These are phyloP conservation scores for Calephelis perditalis DNA, from an alignment of 2,888 invertebrate genomes.

Conservation along the genomic window DNA sequence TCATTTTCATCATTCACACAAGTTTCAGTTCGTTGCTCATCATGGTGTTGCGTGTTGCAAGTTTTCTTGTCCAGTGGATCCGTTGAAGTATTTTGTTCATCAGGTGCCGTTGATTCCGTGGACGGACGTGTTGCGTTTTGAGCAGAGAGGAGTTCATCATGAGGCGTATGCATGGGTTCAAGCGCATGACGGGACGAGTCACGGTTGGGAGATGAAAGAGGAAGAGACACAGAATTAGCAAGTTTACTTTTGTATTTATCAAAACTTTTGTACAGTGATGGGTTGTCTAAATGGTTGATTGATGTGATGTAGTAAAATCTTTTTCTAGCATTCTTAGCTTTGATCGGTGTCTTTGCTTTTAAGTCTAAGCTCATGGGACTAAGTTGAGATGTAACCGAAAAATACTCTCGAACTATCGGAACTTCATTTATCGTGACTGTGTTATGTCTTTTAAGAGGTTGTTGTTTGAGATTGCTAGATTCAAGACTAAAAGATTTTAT, in stretches of 20 bases:
- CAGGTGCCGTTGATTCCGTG: constrained; percentile 27
- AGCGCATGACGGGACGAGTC: constrained; percentile 68
- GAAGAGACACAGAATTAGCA: constrained; percentile 79
- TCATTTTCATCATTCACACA: constrained; percentile 31
- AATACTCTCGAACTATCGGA: constrained; percentile 73
- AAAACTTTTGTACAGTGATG: neutral
- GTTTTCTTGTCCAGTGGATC: constrained; percentile 33
- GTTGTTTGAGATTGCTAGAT: neutral
- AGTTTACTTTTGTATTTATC: constrained; percentile 57
- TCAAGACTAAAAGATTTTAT: constrained; percentile 23
- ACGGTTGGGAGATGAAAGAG: constrained; percentile 76
- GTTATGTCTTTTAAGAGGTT: constrained; percentile 40
- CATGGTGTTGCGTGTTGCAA: constrained; percentile 9
- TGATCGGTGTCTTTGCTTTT: constrained; percentile 42
- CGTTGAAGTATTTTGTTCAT: constrained; percentile 34
- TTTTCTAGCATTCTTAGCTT: constrained; percentile 18
- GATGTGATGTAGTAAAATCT: constrained; percentile 24
- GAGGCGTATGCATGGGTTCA: constrained; percentile 58
- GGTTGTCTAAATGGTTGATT: constrained; percentile 52
- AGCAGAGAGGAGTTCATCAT: constrained; percentile 37
- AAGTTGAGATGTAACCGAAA: constrained; percentile 43
- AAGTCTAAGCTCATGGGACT: constrained; percentile 14
- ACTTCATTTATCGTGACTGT: constrained; percentile 74
- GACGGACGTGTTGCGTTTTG: constrained; percentile 24
- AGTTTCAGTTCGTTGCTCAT: constrained; percentile 19